A percentile compares a stretch with the other conserved stretches of the same genome.
Conservation (phyloP, 2,888 invertebrate genomes). For the Salticus scenicus region DNA sequence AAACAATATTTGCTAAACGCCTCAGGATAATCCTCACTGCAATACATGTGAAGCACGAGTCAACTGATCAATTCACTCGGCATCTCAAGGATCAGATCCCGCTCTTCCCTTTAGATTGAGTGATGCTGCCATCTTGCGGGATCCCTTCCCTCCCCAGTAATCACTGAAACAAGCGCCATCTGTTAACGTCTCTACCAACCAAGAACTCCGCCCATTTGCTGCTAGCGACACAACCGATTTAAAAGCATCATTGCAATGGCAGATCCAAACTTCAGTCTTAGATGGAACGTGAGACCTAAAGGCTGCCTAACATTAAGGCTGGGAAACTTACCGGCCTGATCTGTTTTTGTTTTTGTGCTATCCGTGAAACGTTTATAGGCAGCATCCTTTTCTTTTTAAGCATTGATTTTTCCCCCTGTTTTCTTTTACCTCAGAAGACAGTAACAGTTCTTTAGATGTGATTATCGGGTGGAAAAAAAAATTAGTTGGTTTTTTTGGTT, state of each 20-base stretch:
- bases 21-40: not conserved
- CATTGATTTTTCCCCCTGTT: not conserved
- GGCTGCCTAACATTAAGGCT: not conserved
- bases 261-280: conserved; percentile 2
- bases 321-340: not conserved
- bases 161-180: not conserved
- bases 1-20: not conserved
- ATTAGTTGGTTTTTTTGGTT: not conserved
- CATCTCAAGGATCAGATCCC: not conserved
- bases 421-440: not conserved
- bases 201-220: not conserved
- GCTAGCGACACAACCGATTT: not conserved
- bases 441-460: not conserved
- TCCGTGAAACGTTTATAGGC: not conserved
- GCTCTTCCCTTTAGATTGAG: not conserved
- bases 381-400: not conserved
- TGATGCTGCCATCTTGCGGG: conserved; percentile 14
- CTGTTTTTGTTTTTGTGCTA: not conserved
- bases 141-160: not conserved
- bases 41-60: not conserved
- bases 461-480: not conserved
- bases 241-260: not conserved
- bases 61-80: not conserved
- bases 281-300: not conserved
- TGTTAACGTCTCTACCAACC: not conserved